Evolutionary conservation across 2,888 invertebrate genomes (phyloP), one percentile per base, ranked within the genome.

Genomic region (Andricus curvator): DNA sequence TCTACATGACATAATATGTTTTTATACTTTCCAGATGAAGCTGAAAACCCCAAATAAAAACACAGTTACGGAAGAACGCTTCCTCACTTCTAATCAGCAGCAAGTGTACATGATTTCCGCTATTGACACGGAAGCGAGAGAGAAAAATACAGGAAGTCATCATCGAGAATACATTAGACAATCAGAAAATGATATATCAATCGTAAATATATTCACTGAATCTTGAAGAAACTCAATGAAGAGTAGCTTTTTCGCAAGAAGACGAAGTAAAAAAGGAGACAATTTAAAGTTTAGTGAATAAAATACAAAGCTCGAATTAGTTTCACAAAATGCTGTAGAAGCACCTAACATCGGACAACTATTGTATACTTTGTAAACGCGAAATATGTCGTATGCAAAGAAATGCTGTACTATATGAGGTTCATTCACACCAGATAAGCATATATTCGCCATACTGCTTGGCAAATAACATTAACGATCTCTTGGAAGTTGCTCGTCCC

Each of bases 71-170:
- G 92, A 92, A 48, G 90, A 95, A 85, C 92, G 95, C 64, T 96
- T 95, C 88, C 93, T 96, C 0, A 95, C 95, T 0, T 93, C 94
- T 60, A 95, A 94, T 13, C 94, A 91, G 44, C 91, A 95, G 25
- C 96, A 96, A 0, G 95, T 96, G 74, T 96, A 96, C 90, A 95
- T 96, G 25, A 95, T 96, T 86, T 94, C 96, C 25, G 95, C 95
- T 5, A 94, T 95, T 84, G 95, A 96, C 87, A 95, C 95, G 86
- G 94, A 94, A 22, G 94, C 90, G 37, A 90, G 89, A 67, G 86
- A 88, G 76, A 88, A 88, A 78, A 86, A 88, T 41, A 80, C 78
- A 22, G 17, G 9, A 77, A 8, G 1, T 77, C n/a, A 22, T 17
- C 20, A 29, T 62, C 1, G 13, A 2, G 33, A 77, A 15, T 2